phyloP scores from a whole-genome alignment of 2,113 vertebrate species.

The Leiothrix lutea region DNA sequence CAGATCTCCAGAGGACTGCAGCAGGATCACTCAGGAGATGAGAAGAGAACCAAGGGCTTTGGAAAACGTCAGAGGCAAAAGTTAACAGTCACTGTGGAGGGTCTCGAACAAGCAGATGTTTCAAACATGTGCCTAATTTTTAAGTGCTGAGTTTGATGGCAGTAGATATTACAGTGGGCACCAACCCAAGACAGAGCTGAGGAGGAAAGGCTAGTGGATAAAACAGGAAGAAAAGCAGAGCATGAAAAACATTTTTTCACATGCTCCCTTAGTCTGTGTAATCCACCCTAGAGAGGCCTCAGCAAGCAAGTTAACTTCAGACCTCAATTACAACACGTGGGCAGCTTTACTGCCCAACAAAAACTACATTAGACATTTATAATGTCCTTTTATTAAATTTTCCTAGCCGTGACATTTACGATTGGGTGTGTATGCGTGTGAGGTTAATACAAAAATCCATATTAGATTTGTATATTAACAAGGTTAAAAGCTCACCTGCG shows the following conservation, averaged over 20 bases:
- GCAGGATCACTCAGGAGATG: background rate
- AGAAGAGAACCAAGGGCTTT: background rate
- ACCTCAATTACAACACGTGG: background rate
- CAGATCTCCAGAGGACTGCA: background rate
- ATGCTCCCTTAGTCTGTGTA: background rate
- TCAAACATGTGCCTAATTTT: background rate
- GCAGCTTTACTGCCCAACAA: constrained; percentile 27
- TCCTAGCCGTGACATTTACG: background rate
- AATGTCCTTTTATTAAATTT: constrained; percentile 18
- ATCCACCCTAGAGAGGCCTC: background rate
- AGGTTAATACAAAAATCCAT: background rate
- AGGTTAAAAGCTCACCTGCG: constrained; percentile 51
- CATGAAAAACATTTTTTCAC: background rate
- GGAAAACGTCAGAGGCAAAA: background rate
- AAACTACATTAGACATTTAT: background rate
- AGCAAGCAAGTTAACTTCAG: constrained; percentile 11
- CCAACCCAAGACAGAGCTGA: background rate
- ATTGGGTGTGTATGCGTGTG: background rate
- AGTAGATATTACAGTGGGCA: background rate
- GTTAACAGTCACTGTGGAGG: background rate
- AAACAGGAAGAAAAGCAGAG: background rate
- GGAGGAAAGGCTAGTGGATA: background rate
- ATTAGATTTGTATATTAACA: background rate
- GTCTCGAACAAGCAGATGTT: constrained; percentile 33
- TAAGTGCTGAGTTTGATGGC: background rate